Conservation (phyloP, 2,113 vertebrate genomes). For the Otocyon megalotis region DNA sequence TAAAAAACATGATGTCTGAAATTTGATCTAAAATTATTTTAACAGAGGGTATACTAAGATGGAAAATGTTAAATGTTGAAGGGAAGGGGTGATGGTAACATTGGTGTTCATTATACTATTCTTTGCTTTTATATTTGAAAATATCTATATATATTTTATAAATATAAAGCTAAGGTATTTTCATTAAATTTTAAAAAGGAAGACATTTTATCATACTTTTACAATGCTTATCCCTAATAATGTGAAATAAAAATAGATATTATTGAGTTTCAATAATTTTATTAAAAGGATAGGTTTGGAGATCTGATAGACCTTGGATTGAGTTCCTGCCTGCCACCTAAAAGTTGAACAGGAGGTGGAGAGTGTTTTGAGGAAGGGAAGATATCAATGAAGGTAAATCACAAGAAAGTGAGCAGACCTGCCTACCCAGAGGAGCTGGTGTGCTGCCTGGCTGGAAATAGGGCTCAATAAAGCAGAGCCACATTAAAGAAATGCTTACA, state of each 20-base stretch:
- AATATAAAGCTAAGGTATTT: neutral
- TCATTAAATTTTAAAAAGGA: neutral
- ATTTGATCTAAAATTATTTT: neutral
- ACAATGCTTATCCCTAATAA: neutral
- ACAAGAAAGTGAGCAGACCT: neutral
- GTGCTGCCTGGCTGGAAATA: neutral
- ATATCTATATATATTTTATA: too few species aligned
- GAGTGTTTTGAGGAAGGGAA: neutral
- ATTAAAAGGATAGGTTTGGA: neutral
- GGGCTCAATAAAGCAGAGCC: neutral
- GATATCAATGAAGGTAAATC: neutral
- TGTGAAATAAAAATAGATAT: neutral
- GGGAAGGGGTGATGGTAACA: neutral
- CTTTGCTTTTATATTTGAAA: neutral
- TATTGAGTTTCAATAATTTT: constrained; percentile 6
- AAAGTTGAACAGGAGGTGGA: neutral
- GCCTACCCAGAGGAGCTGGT: neutral
- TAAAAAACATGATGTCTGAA: neutral
- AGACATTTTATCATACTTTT: neutral
- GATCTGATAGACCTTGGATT: neutral
- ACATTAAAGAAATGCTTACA: neutral
- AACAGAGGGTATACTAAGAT: neutral
- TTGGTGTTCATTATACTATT: neutral
- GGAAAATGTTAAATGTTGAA: constrained; percentile 24
- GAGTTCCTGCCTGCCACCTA: neutral